These are phyloP conservation scores for Crioceris asparagi DNA, from an alignment of 2,888 invertebrate species.

Conservation along the genomic window DNA sequence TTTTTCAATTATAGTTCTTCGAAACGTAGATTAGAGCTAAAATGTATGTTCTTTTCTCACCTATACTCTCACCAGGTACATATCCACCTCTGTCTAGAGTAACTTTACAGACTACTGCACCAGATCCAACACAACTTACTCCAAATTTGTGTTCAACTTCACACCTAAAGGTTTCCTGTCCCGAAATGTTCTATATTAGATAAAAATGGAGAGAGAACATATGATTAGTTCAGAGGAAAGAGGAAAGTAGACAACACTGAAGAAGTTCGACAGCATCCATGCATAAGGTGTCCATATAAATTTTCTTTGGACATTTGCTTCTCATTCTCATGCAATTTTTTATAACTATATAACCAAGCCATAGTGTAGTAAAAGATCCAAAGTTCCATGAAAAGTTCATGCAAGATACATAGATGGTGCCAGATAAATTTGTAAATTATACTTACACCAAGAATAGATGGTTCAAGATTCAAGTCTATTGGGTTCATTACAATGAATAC, in stretches of 20 bases:
- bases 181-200: conserved; percentile 35
- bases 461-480: conserved; percentile 84
- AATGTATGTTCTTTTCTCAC: conserved; percentile 35
- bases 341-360: too few relatives aligned
- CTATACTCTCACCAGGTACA: conserved; percentile 88
- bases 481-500: conserved; percentile 97
- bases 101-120: conserved; percentile 76
- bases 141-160: conserved; percentile 87
- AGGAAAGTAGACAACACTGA: conserved; percentile 18
- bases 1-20: conserved; percentile 2
- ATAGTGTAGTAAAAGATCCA: too few relatives aligned
- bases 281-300: too few relatives aligned
- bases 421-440: too few relatives aligned
- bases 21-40: neutral
- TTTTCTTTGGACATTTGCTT: too few relatives aligned
- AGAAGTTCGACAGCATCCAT: too few relatives aligned
- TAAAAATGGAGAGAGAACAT: too few relatives aligned
- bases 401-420: too few relatives aligned
- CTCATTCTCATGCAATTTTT: too few relatives aligned
- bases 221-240: conserved; percentile 15
- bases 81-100: conserved; percentile 85
- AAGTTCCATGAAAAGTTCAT: too few relatives aligned
- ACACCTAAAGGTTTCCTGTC: conserved; percentile 78
- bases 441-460: conserved; percentile 76
- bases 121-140: conserved; percentile 79